These are phyloP conservation scores for Ciconia maguari DNA, from an alignment of 2,113 vertebrate genomes.

Conservation along the genomic window DNA sequence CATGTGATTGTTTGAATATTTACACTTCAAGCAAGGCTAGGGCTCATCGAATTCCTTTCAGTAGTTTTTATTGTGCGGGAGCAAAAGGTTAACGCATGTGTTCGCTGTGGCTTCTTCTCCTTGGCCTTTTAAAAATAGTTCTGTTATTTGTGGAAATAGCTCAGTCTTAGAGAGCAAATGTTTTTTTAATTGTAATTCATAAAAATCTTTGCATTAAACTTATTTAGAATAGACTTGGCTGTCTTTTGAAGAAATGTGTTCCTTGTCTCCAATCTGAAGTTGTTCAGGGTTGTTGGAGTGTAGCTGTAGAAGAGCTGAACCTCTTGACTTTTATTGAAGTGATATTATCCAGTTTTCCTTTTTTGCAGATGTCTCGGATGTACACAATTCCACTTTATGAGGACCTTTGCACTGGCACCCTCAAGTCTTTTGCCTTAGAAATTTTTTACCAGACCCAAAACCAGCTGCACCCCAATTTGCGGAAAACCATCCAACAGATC, in stretches of 20 bases:
- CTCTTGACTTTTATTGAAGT: background rate
- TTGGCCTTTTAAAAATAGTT: background rate
- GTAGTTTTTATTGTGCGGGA: background rate
- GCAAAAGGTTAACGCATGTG: background rate
- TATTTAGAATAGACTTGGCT: background rate
- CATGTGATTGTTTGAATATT: background rate
- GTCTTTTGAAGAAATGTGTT: background rate
- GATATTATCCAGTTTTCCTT: background rate
- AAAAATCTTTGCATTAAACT: background rate
- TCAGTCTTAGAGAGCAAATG: background rate
- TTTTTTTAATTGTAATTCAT: background rate
- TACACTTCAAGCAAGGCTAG: background rate
- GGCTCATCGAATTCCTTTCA: background rate
- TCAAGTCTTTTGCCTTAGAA: slow-evolving; percentile 92
- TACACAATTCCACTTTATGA: slow-evolving; percentile 97
- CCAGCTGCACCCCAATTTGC: slow-evolving; percentile 91
- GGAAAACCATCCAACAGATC: slow-evolving; percentile 92
- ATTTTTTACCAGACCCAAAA: slow-evolving; percentile 93
- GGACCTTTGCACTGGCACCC: slow-evolving; percentile 89
- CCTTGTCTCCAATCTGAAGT: background rate
- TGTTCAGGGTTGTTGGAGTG: background rate
- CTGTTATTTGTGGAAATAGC: background rate
- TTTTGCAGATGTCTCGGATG: slow-evolving; percentile 91
- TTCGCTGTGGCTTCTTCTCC: background rate
- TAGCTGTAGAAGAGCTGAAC: background rate